Evolutionary conservation across 2,888 invertebrate species (phyloP).

Genomic region (Ectropis crepuscularia): DNA sequence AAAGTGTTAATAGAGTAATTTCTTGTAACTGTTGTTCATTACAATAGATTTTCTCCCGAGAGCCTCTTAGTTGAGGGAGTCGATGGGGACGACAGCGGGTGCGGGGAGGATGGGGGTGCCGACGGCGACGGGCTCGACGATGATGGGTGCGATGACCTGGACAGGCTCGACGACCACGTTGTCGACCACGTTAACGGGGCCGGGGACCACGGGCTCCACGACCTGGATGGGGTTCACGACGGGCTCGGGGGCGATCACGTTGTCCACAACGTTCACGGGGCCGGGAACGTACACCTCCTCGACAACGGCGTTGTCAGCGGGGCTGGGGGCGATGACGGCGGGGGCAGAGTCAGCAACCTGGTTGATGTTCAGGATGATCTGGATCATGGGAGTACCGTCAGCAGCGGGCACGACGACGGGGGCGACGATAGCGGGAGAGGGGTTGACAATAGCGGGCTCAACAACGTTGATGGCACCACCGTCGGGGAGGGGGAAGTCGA

Average conservation of each 20-base stretch:
- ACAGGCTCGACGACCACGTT: slow-evolving; percentile 40
- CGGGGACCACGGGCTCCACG: slow-evolving; percentile 23
- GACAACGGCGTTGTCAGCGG: slow-evolving; percentile 37
- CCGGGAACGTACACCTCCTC: slow-evolving; percentile 7
- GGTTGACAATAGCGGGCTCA: slow-evolving; percentile 46
- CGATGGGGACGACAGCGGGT: slow-evolving; percentile 45
- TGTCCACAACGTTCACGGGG: slow-evolving; percentile 27
- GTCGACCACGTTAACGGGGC: slow-evolving; percentile 32
- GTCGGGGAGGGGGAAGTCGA: slow-evolving; percentile 50
- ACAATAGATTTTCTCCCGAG: background rate
- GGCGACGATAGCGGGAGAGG: slow-evolving; percentile 19
- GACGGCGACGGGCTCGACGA: slow-evolving; percentile 35
- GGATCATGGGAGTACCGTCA: slow-evolving; percentile 11
- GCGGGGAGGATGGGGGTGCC: slow-evolving; percentile 35
- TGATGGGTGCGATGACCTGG: slow-evolving; percentile 35
- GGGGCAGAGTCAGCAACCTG: slow-evolving; percentile 36
- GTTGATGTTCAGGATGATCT: slow-evolving; percentile 6
- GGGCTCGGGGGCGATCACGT: slow-evolving; percentile 18
- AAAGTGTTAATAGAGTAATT: background rate
- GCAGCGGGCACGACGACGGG: slow-evolving; percentile 40
- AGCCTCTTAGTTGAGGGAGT: slow-evolving; percentile 41
- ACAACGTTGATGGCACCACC: too few relatives aligned
- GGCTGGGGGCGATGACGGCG: slow-evolving; percentile 19
- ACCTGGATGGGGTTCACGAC: slow-evolving; percentile 1
- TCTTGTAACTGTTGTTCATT: background rate